phyloP scores from a whole-genome alignment of 2,888 invertebrate genomes.

The Eumacrocentrus americanus region DNA sequence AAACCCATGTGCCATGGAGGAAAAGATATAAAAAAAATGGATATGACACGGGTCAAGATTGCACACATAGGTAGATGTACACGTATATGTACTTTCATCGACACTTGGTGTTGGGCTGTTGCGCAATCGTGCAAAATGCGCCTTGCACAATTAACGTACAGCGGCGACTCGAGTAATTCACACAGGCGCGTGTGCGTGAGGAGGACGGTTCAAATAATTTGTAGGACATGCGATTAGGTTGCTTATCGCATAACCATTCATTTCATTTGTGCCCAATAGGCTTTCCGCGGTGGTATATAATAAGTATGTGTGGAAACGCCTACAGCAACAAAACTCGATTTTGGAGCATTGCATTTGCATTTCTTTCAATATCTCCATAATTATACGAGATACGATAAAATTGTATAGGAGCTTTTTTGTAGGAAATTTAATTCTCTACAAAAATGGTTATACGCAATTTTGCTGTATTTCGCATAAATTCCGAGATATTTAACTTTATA shows the following conservation, averaged over 20 bases:
- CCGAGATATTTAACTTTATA: background rate
- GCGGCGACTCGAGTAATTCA: constrained; percentile 19
- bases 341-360: too few relatives aligned
- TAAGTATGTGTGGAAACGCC: background rate
- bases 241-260: constrained; percentile 14
- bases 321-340: background rate
- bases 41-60: constrained; percentile 1
- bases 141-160: constrained; percentile 26
- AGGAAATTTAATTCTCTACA: too few relatives aligned
- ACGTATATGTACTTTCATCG: constrained; percentile 22
- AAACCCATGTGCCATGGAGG: too few relatives aligned
- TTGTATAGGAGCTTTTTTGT: too few relatives aligned
- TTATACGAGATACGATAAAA: too few relatives aligned
- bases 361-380: too few relatives aligned
- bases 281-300: constrained; percentile 4
- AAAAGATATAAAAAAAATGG: too few relatives aligned
- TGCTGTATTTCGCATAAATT: too few relatives aligned
- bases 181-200: constrained; percentile 21
- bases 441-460: too few relatives aligned
- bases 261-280: constrained; percentile 11
- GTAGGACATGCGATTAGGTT: constrained; percentile 39
- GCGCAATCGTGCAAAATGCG: constrained; percentile 35
- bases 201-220: constrained; percentile 30
- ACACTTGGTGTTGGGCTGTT: constrained; percentile 26
- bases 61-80: background rate